A percentile compares a stretch with the other conserved stretches of the same genome.
These are phyloP conservation scores for Hydropotes inermis DNA, from an alignment of 2,113 vertebrate species.

Conservation along the genomic window DNA sequence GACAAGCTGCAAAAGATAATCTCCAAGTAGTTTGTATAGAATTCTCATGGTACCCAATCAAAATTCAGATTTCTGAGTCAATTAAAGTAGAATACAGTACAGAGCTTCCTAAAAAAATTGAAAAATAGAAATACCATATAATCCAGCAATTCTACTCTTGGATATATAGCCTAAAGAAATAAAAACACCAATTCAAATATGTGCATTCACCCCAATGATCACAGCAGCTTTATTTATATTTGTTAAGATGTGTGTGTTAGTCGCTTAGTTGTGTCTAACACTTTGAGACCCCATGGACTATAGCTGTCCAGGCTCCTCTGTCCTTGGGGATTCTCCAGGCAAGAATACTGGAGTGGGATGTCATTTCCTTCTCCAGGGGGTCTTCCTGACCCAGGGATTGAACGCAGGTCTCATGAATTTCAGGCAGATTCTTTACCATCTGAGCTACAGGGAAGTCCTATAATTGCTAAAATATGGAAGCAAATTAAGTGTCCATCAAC, in stretches of 20 bases:
- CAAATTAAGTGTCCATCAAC: not conserved
- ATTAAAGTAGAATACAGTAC: not conserved
- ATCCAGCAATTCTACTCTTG: not conserved
- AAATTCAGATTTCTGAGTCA: not conserved
- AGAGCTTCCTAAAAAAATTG: not conserved
- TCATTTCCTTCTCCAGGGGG: not conserved
- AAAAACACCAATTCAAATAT: not conserved
- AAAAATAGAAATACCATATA: not conserved
- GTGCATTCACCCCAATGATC: not conserved
- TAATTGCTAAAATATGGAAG: not conserved
- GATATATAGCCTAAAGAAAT: not conserved
- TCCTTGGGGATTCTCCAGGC: not conserved
- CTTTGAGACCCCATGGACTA: not conserved
- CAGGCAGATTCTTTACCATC: not conserved
- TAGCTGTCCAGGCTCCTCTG: not conserved
- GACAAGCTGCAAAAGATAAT: not conserved
- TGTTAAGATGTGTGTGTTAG: not conserved
- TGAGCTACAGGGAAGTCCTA: not conserved
- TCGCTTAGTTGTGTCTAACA: not conserved
- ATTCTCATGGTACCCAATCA: not conserved
- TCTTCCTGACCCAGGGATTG: not conserved
- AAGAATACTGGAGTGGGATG: not conserved
- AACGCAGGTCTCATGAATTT: not conserved
- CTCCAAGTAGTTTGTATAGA: not conserved
- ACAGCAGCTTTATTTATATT: not conserved